phyloP scores from a whole-genome alignment of 2,113 vertebrate genomes.

The Garra rufa region DNA sequence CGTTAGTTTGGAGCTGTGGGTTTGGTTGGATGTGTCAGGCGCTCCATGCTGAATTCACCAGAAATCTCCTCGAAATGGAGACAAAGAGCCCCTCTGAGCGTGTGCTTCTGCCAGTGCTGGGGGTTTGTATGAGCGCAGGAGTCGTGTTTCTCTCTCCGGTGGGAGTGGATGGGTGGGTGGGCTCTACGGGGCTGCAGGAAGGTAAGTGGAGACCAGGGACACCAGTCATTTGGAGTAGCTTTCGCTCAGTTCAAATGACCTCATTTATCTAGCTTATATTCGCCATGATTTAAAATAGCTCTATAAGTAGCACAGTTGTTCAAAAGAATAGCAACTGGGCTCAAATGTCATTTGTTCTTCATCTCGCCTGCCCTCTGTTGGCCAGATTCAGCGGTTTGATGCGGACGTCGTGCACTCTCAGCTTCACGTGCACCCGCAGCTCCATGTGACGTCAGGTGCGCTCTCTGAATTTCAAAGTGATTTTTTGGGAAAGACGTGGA shows the following conservation, averaged over 20 bases:
- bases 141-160: slow-evolving; percentile 32
- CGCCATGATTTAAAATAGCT: neutral
- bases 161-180: slow-evolving; percentile 27
- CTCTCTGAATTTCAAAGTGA: too few relatives aligned
- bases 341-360: neutral
- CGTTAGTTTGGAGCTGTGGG: neutral
- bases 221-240: neutral
- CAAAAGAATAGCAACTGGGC: neutral
- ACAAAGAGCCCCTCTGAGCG: slow-evolving; percentile 31
- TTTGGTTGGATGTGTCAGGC: neutral
- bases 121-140: slow-evolving; percentile 18
- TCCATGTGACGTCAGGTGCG: neutral
- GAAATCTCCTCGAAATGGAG: slow-evolving; percentile 2
- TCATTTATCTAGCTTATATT: neutral
- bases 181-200: neutral
- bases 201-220: neutral
- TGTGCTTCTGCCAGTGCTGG: slow-evolving; percentile 1
- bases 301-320: too few relatives aligned
- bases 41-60: slow-evolving; percentile 18
- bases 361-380: neutral
- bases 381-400: neutral
- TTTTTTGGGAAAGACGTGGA: too few relatives aligned
- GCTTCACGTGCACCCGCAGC: neutral
- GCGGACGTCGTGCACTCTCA: neutral
- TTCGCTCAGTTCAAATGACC: neutral